Base-by-base conservation (phyloP, 2,113 vertebrate species). In the Physeter macrocephalus region DNA sequence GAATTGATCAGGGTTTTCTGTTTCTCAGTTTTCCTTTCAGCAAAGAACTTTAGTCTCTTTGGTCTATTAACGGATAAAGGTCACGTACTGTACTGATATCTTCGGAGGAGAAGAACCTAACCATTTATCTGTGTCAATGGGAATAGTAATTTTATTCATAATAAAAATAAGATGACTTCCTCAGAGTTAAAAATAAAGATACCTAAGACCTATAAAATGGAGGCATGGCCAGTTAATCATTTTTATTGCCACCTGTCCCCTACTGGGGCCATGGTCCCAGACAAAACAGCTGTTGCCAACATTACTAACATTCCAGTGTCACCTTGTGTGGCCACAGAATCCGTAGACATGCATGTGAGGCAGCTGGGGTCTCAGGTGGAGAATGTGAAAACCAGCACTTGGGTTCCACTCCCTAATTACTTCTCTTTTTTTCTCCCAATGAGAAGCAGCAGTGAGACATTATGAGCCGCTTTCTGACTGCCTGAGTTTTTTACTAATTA, bases 141-240 rank as follows among this genome's bases (percentile, higher is more conserved):
- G 69, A 90, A 84, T 52, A 91, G 52, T 54, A 69, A 91, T 89
- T 95, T 89, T 39, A 92, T 59, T 91, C 78, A 94, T 95, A 71
- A 57, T 71, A 89, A 97, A 96, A 95, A 62, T 67, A 93, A 93
- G 59, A 85, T 59, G 61, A 89, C 85, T 91, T 54, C 67, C 15
- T 75, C 17, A 25, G 17, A 89, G 95, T 94, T 97, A 87, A 97
- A 97, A 93, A 94, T 89, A 88, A 49, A 93, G 85, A 95, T n/a
- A 78, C 71, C 5, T 67, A 95, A 57, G 18, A 91, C 41, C 41
- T 82, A 29, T 41, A 88, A 95, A 74, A 64, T 96, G 82, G 41
- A 94, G 88, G 93, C 43, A 86, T 29, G 20, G 64, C 54, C 80
- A 77, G 69, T 92, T 97, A 71, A 93, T 98, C 2, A 64, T 93